These are phyloP conservation scores for Malaclemys terrapin DNA, from an alignment of 2,113 vertebrate species.

Conservation along the genomic window DNA sequence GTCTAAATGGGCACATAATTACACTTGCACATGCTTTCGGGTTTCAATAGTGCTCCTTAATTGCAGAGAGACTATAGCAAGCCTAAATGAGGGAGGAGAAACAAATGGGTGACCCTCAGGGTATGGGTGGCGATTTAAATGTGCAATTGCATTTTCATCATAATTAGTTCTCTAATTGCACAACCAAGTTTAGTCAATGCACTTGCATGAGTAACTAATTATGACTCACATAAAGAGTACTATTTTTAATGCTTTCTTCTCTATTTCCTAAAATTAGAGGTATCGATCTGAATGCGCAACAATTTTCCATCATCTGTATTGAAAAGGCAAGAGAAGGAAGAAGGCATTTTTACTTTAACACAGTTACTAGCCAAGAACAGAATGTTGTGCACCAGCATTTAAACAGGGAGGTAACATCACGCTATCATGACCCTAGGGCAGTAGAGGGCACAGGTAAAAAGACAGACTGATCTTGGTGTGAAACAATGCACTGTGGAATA, in stretches of 20 bases:
- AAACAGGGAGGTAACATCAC: background rate
- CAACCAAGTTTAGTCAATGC: conserved; percentile 66
- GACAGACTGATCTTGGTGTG: background rate
- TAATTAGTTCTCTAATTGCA: conserved; percentile 76
- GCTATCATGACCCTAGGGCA: background rate
- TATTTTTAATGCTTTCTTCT: conserved; percentile 56
- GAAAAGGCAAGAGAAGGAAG: conserved; percentile 22
- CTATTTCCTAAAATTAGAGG: conserved; percentile 61
- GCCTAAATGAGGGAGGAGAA: background rate
- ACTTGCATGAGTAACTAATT: conserved; percentile 69
- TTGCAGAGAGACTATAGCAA: conserved; percentile 2
- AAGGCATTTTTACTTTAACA: background rate
- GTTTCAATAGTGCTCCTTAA: conserved; percentile 17
- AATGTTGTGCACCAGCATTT: background rate
- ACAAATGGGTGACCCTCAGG: conserved; percentile 41
- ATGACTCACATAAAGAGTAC: conserved; percentile 61
- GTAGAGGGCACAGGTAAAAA: background rate
- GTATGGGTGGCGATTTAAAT: conserved; percentile 57
- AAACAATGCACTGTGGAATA: background rate
- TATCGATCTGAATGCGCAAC: conserved; percentile 45
- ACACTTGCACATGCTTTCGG: background rate
- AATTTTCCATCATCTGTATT: conserved; percentile 30
- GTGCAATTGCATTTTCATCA: conserved; percentile 61
- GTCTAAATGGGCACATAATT: background rate
- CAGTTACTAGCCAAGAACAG: background rate